Conservation (phyloP, 2,797 vertebrate genomes). For the Coranthus polyacanthus region DNA sequence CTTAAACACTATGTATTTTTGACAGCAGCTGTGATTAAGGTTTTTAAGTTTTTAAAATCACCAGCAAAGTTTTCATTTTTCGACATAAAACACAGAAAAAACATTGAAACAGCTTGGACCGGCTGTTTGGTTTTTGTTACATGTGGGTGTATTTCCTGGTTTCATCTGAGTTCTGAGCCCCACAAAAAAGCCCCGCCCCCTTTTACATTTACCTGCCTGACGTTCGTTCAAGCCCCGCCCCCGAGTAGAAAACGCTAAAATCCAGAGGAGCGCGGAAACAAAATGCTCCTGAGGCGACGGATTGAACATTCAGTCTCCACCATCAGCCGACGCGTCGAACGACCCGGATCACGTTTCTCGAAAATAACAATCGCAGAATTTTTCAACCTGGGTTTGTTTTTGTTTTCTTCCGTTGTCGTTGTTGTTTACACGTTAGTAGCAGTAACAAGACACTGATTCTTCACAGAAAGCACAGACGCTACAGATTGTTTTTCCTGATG, state of each 20-base stretch:
- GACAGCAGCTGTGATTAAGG: slow-evolving; percentile 99
- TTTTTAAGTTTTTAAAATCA: slow-evolving; percentile 96
- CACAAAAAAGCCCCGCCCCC: slow-evolving; percentile 1
- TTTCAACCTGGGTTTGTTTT: slow-evolving; percentile 73
- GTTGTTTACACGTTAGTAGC: no score
- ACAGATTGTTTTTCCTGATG: slow-evolving; percentile 81
- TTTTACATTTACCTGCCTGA: slow-evolving; percentile 4
- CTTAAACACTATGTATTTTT: slow-evolving; percentile 98
- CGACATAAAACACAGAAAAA: slow-evolving; percentile 98
- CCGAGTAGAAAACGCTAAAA: slow-evolving; percentile 84
- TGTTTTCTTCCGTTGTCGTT: no score
- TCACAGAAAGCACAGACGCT: slow-evolving; percentile 81
- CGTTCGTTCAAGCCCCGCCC: slow-evolving; percentile 35
- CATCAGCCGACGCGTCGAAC: slow-evolving; percentile 2
- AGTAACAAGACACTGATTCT: slow-evolving; percentile 75
- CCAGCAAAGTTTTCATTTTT: slow-evolving; percentile 94
- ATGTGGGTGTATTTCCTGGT: slow-evolving; percentile 98
- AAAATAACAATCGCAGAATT: slow-evolving; percentile 34
- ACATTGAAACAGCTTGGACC: slow-evolving; percentile 95
- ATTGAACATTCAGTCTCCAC: slow-evolving; percentile 53
- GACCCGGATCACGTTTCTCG: no score
- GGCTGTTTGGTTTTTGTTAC: slow-evolving; percentile 93
- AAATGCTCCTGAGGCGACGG: slow-evolving; percentile 71
- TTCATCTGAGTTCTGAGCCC: slow-evolving; percentile 74
- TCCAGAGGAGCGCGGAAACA: slow-evolving; percentile 71